Conservation (phyloP, 2,888 invertebrate species). For the Drosophila kuntzei region DNA sequence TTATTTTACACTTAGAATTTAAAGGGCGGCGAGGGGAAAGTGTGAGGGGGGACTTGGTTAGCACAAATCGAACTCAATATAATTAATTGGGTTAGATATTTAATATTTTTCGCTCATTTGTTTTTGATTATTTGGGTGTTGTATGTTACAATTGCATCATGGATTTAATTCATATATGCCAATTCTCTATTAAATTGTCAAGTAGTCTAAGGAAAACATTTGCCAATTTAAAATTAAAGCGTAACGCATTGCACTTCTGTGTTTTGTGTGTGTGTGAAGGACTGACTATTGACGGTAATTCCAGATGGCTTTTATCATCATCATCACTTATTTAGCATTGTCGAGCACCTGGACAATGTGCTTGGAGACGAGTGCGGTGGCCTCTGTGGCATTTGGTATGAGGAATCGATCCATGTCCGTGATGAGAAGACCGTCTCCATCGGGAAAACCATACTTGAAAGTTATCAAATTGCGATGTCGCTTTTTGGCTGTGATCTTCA, state of each 20-base stretch:
- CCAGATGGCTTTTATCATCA: neutral
- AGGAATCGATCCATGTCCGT: conserved; percentile 96
- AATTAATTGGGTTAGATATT: conserved; percentile 13
- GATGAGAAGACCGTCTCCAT: conserved; percentile 92
- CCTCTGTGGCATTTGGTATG: conserved; percentile 95
- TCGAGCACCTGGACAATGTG: conserved; percentile 90
- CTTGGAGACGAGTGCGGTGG: conserved; percentile 95
- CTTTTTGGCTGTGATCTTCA: conserved; percentile 98
- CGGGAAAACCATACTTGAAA: conserved; percentile 96
- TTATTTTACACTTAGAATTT: conserved; percentile 61
- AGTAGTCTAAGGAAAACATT: conserved; percentile 64
- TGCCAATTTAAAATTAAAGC: conserved; percentile 62
- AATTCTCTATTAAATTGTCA: conserved; percentile 28
- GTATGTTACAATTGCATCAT: conserved; percentile 59
- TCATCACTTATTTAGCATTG: conserved; percentile 77
- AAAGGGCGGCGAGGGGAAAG: conserved; percentile 6
- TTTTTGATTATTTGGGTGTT: conserved; percentile 20
- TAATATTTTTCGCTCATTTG: neutral
- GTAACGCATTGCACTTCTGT: conserved; percentile 58
- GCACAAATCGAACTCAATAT: conserved; percentile 31
- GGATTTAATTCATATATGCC: conserved; percentile 32
- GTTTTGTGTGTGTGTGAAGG: conserved; percentile 11
- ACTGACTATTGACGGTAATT: conserved; percentile 22
- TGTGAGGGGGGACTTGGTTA: conserved; percentile 1
- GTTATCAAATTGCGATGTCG: conserved; percentile 98